These are phyloP conservation scores for Xanthia togata DNA, from an alignment of 2,888 invertebrate species.

Conservation along the genomic window DNA sequence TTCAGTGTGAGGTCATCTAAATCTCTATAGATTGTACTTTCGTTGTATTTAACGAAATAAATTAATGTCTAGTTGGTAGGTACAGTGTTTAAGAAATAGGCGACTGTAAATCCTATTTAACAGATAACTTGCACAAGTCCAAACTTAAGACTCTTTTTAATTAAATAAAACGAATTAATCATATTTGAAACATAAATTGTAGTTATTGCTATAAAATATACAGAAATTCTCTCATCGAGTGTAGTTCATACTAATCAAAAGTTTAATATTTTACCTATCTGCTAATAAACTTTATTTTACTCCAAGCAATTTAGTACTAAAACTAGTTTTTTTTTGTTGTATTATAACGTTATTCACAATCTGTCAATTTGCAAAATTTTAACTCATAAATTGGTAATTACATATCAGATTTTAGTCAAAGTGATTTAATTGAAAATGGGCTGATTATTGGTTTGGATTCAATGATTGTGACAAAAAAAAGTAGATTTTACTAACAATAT, in stretches of 20 bases:
- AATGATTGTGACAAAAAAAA: neutral
- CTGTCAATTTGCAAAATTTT: constrained; percentile 11
- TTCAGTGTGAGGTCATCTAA: neutral
- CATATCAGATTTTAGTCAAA: constrained; percentile 5
- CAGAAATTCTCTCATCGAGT: neutral
- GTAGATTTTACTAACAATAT: neutral
- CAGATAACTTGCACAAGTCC: neutral
- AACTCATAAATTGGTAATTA: constrained; percentile 15
- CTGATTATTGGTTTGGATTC: neutral
- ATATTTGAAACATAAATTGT: neutral
- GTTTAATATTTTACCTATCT: neutral
- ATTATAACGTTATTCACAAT: neutral
- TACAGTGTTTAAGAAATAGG: neutral
- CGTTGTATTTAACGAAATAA: too few relatives aligned
- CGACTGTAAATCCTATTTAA: neutral
- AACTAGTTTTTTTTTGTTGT: too few relatives aligned
- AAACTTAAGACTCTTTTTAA: too few relatives aligned
- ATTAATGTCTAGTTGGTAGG: neutral
- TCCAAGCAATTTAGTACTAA: neutral
- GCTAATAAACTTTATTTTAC: neutral
- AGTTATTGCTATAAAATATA: neutral
- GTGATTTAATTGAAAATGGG: neutral
- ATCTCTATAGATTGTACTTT: neutral
- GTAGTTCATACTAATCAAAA: neutral
- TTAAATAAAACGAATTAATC: too few relatives aligned